Percentiles rank a stretch among this genome's conserved stretches.
These are phyloP conservation scores for Ceratosolen fusciceps DNA, from an alignment of 1,140 invertebrate species.

Conservation along the genomic window DNA sequence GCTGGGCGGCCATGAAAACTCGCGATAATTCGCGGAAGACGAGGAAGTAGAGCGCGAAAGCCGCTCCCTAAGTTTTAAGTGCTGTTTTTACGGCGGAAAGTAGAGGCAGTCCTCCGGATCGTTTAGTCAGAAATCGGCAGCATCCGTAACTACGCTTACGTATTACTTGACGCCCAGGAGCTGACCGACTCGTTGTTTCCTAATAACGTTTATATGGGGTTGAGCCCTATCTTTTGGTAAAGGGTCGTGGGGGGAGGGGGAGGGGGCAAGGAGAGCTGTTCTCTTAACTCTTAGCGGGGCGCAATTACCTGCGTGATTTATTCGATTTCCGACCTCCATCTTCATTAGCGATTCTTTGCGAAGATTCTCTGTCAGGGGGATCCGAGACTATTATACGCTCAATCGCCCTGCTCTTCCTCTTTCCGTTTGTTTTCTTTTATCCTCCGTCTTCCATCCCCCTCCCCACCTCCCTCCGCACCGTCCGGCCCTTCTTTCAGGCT, in stretches of 20 bases:
- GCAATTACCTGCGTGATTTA: constrained; percentile 49
- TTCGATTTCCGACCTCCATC: constrained; percentile 37
- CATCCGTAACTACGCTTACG: constrained; percentile 13
- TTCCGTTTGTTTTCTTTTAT: too few species aligned
- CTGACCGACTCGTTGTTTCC: not conserved
- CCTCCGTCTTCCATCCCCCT: too few species aligned
- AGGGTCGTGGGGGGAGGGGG: too few species aligned
- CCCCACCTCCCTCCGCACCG: too few species aligned
- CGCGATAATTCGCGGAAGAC: constrained; percentile 40
- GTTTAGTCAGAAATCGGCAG: constrained; percentile 41
- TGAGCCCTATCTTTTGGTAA: too few species aligned
- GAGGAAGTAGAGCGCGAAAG: constrained; percentile 19
- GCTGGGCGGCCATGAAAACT: constrained; percentile 40
- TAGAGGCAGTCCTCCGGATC: constrained; percentile 40
- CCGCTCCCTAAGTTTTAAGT: constrained; percentile 56
- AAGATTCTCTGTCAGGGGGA: constrained; percentile 14
- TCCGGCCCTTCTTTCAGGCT: too few species aligned
- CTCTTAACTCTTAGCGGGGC: constrained; percentile 46
- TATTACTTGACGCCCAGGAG: not conserved
- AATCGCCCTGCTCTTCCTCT: too few species aligned
- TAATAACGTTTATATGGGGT: not conserved
- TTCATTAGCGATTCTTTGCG: constrained; percentile 19
- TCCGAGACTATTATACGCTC: too few species aligned
- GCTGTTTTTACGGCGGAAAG: constrained; percentile 51
- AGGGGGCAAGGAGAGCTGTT: too few species aligned